Evolutionary conservation across 2,888 invertebrate species (phyloP).

Genomic region (Caenorhabditis sulstoni): DNA sequence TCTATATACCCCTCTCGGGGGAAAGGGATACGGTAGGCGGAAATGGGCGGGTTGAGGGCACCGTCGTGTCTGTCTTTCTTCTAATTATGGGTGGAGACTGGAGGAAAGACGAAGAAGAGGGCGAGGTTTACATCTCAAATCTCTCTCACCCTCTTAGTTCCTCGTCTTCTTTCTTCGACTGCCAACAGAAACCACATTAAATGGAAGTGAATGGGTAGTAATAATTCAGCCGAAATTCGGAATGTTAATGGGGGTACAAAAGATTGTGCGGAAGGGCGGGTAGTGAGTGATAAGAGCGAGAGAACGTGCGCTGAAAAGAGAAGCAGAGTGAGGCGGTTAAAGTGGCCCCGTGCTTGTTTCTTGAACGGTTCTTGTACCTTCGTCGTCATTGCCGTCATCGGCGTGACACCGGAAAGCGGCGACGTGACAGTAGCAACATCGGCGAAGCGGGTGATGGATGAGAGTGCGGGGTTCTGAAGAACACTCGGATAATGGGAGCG

Average conservation of each 20-base stretch:
- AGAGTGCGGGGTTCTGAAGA: conserved; percentile 31
- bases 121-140: too few relatives aligned
- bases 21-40: conserved; percentile 47
- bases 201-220: conserved; percentile 41
- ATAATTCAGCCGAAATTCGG: conserved; percentile 48
- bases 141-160: not conserved
- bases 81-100: conserved; percentile 1
- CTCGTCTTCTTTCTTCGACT: not conserved
- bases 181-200: not conserved
- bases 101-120: conserved; percentile 1
- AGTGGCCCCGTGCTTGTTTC: not conserved
- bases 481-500: conserved; percentile 7
- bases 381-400: conserved; percentile 21
- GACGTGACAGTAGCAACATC: conserved; percentile 23
- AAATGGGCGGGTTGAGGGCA: conserved; percentile 26
- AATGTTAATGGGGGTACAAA: conserved; percentile 32
- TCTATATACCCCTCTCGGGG: conserved; percentile 3
- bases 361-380: conserved; percentile 16
- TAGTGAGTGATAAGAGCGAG: conserved; percentile 27
- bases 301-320: not conserved
- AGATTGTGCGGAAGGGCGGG: conserved; percentile 6
- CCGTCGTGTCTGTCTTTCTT: conserved; percentile 13
- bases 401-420: conserved; percentile 15
- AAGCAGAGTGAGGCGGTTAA: not conserved
- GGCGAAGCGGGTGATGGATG: conserved; percentile 20